Base-by-base conservation (phyloP, 2,888 invertebrate genomes). In the Hypolimnas misippus region DNA sequence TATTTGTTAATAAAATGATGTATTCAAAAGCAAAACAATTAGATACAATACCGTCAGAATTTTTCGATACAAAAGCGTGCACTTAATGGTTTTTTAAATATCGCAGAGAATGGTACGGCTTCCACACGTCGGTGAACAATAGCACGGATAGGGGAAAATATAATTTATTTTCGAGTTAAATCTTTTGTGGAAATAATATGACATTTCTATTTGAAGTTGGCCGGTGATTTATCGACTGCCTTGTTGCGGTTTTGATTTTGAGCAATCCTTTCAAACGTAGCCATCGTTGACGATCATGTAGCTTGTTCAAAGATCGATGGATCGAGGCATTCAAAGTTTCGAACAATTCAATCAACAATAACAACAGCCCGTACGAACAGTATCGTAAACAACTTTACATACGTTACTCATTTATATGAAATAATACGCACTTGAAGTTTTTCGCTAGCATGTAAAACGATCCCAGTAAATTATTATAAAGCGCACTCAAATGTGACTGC, bases 141-240 rank as follows among this genome's bases (percentile, higher is more conserved):
- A 74, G 82, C 79, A 76, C 75, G 81, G 82, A 80, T 83, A 84
- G 84, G 85, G 90, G 88, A 85, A 88, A 89, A 85, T 81, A 88
- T 91, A 90, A 92, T 92, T 92, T 92, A 92, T 92, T 92, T 92
- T 90, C 89, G 81, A 91, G 92, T 92, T 92, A 92, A 92, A 92
- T 92, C 92, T 92, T 92, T 92, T 92, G 92, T 92, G 91, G 89
- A 89, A 92, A 91, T 92, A 92, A 92, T 92, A 92, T 92, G 92
- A 92, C 92, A 86, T 92, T 92, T 92, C 92, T 92, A 92, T 92
- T 92, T 90, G 89, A 91, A 91, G 92, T 89, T 87, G 83, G 80
- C 82, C 79, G 66, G 79, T 92, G 92, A 92, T 92, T 92, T 92
- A 92, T 92, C 84, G 91, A 89, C 75, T 82, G 82, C 82, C 81